Conservation (phyloP, 1,140 invertebrate species). For the Panagrolaimus sp. region DNA sequence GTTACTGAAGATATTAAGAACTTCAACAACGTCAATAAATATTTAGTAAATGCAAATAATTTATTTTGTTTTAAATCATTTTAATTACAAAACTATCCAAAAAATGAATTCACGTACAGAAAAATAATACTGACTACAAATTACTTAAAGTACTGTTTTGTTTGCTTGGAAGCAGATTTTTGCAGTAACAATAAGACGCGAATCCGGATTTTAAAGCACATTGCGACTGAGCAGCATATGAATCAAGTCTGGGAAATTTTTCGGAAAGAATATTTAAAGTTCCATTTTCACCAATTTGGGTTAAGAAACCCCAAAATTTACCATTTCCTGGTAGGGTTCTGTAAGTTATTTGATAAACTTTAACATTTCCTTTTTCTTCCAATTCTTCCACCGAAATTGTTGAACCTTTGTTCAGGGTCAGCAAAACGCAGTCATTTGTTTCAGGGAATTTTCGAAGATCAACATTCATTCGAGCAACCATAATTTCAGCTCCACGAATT, state of each 20-base stretch:
- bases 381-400: neutral
- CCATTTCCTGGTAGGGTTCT: neutral
- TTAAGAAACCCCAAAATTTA: neutral
- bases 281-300: neutral
- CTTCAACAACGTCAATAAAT: no score
- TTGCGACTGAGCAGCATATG: neutral
- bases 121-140: no score
- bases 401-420: neutral
- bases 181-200: conserved; percentile 5
- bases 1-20: no score
- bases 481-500: neutral
- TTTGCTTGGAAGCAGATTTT: neutral
- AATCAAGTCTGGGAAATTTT: neutral
- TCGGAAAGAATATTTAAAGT: neutral
- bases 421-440: neutral
- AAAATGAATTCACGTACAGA: no score
- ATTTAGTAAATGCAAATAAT: no score
- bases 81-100: no score
- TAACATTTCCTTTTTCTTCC: neutral
- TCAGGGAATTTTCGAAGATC: neutral
- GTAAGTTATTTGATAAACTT: neutral
- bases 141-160: no score
- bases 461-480: conserved; percentile 2
- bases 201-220: neutral
- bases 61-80: no score